Base-by-base conservation (phyloP, 2,888 invertebrate genomes). In the Steromphala cineraria region DNA sequence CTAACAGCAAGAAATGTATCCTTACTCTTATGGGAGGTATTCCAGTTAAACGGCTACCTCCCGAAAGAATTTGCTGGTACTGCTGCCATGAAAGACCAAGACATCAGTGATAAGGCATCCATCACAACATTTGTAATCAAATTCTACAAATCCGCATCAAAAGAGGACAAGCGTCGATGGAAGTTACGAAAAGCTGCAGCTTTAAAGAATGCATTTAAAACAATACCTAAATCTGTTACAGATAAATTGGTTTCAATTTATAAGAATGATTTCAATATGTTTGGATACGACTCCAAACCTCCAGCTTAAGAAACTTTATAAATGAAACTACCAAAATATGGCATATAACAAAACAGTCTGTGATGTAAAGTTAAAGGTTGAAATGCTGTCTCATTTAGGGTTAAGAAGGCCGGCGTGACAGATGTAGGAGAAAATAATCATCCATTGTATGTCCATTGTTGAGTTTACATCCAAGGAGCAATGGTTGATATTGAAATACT, bases 281-380 rank as follows among this genome's bases (percentile, higher is more conserved):
- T 85, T 75, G 82, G 78, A 36, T 87, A 87, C 36, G 80, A 84
- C n/a, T n/a, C n/a, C n/a, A n/a, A n/a, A n/a, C n/a, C n/a, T n/a
- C n/a, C n/a, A n/a, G n/a, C n/a, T n/a, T n/a, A n/a, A n/a, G n/a
- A n/a, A n/a, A n/a, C n/a, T n/a, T n/a, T n/a, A n/a, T n/a, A n/a
- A n/a, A n/a, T n/a, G n/a, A n/a, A n/a, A n/a, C n/a, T n/a, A n/a
- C n/a, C n/a, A n/a, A n/a, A n/a, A n/a, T n/a, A n/a, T n/a, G n/a
- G n/a, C n/a, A n/a, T n/a, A n/a, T n/a, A n/a, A n/a, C n/a, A n/a
- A n/a, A n/a, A n/a, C n/a, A n/a, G n/a, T n/a, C n/a, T n/a, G n/a
- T n/a, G n/a, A n/a, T n/a, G n/a, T n/a, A n/a, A n/a, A n/a, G n/a
- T n/a, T n/a, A n/a, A n/a, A n/a, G n/a, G n/a, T n/a, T n/a, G n/a